Evolutionary conservation across 2,888 invertebrate species (phyloP).

Genomic region (Amblyteles armatorius): DNA sequence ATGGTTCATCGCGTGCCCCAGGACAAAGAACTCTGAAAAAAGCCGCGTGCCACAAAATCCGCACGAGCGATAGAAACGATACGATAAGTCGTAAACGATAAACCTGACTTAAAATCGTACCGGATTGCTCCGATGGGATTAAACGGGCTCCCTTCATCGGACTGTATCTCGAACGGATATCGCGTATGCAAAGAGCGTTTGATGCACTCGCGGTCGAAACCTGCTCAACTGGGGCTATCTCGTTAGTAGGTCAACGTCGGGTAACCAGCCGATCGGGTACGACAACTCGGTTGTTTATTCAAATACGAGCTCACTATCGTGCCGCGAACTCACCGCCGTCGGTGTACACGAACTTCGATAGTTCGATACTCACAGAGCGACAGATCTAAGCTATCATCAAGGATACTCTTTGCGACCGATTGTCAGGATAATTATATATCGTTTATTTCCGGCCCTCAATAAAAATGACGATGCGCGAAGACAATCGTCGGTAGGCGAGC

Average conservation of each 20-base stretch:
- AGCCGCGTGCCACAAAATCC: too few species aligned
- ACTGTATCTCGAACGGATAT: background rate
- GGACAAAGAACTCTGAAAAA: too few species aligned
- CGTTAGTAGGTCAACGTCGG: slow-evolving; percentile 40
- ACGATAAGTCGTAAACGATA: too few species aligned
- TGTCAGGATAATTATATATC: slow-evolving; percentile 23
- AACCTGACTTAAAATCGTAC: background rate
- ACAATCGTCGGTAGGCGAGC: background rate
- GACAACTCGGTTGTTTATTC: slow-evolving; percentile 2
- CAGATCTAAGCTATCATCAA: background rate
- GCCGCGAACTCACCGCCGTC: background rate
- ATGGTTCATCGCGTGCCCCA: background rate
- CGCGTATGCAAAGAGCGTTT: slow-evolving; percentile 16
- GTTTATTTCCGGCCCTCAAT: slow-evolving; percentile 1
- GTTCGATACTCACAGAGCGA: background rate
- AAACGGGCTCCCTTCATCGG: background rate
- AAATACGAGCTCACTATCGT: slow-evolving; percentile 23
- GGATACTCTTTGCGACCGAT: background rate
- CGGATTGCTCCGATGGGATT: background rate
- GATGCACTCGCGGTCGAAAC: slow-evolving; percentile 25
- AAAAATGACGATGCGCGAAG: slow-evolving; percentile 5
- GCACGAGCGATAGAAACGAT: too few species aligned
- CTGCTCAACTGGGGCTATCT: slow-evolving; percentile 23
- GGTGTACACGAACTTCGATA: background rate
- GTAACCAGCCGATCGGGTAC: slow-evolving; percentile 21